Base-by-base conservation (phyloP, 2,888 invertebrate genomes). In the Troides helena region DNA sequence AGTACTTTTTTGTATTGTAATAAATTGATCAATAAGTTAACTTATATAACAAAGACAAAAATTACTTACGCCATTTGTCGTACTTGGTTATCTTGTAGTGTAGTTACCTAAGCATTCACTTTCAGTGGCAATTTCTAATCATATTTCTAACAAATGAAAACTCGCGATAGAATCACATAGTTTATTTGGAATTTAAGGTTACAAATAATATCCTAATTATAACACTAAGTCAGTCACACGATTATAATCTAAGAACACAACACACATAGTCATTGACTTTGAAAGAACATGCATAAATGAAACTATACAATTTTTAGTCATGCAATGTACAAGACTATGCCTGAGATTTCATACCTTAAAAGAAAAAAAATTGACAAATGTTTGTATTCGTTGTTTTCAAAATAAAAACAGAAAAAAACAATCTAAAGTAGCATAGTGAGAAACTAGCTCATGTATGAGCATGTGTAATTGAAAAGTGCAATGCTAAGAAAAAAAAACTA, bases 151-250 rank as follows among this genome's bases (percentile, higher is more conserved):
- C 10, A 60, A 70, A 70, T 66, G 63, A 70, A 63, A 70, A 58
- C n/a, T 59, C 50, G 1, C n/a, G 6, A 67, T 71, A 65, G 58
- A 68, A 73, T 66, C 43, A 70, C 70, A 67, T 63, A 23, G 62
- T 70, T 67, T 70, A 70, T 70, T 70, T 53, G 66, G 70, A 70
- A 67, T 62, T 69, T 43, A 66, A 50, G 53, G 61, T 58, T 72
- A 74, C 72, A 74, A 57, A 50, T 50, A 57, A 57, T 21, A 57
- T 57, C 50, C 50, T 50, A 70, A 76, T 75, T 71, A 72, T 71
- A 73, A 70, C 23, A 79, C 86, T 90, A 90, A 87, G 80, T 92
- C 92, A 92, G 92, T 90, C 91, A 90, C 89, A 86, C 90, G 72
- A 75, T 60, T 73, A 77, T 72, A 75, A 74, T 70, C 80, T 78